phyloP scores from a whole-genome alignment of 35 echinoderm and acorn worm genomes.

The Lytechinus pictus region DNA sequence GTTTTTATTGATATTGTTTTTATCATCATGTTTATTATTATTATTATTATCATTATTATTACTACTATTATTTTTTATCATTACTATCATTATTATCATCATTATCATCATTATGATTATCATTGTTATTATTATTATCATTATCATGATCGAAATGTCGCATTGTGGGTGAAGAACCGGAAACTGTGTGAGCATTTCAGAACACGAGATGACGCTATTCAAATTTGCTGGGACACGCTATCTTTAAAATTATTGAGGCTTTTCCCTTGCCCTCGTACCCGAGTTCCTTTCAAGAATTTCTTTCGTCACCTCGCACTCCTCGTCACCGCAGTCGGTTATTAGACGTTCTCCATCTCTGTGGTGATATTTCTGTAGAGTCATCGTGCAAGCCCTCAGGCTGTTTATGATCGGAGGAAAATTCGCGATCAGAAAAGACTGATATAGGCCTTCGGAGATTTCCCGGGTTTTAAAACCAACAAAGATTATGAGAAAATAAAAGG shows the following conservation, averaged over 20 bases:
- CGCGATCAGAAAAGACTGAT: not conserved
- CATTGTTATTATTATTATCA: too few species aligned
- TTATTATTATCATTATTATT: too few species aligned
- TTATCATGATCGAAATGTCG: too few species aligned
- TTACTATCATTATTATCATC: too few species aligned
- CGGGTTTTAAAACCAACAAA: not conserved
- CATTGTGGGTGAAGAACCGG: too few species aligned
- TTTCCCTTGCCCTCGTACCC: not conserved
- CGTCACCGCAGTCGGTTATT: not conserved
- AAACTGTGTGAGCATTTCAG: too few species aligned
- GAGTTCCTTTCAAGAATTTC: not conserved
- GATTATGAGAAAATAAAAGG: not conserved
- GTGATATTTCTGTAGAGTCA: not conserved
- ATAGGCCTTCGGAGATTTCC: conserved; percentile 6
- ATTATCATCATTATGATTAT: too few species aligned
- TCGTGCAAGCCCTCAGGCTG: not conserved
- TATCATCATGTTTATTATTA: too few species aligned
- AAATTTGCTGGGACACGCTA: too few species aligned
- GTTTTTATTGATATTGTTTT: too few species aligned
- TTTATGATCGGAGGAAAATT: not conserved
- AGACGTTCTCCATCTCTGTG: not conserved
- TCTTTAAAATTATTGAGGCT: not conserved
- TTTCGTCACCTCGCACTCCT: not conserved
- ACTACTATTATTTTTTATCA: too few species aligned
- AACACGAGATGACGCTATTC: too few species aligned